A percentile compares a stretch with the other conserved stretches of the same genome.
Conservation (phyloP, 2,113 vertebrate genomes). For the Ancistrus triradiatus region DNA sequence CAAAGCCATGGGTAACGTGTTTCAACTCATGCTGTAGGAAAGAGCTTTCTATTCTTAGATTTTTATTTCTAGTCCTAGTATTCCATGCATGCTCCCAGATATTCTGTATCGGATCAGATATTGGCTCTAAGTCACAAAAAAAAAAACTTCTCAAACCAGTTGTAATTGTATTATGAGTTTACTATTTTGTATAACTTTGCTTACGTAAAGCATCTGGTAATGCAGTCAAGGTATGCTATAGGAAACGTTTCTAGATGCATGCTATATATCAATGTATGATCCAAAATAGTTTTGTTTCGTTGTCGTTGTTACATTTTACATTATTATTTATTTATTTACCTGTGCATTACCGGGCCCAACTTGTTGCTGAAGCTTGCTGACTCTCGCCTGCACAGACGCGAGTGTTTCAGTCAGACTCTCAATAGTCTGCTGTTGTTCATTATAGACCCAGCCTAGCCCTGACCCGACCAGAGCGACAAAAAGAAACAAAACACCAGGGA, state of each 20-base stretch:
- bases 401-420: constrained; percentile 42
- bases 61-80: too few species aligned
- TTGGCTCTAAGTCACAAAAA: too few species aligned
- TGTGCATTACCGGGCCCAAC: constrained; percentile 35
- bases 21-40: background rate
- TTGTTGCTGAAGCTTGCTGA: constrained; percentile 42
- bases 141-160: too few species aligned
- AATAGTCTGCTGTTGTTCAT: constrained; percentile 46
- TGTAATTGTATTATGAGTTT: too few species aligned
- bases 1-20: constrained; percentile 12
- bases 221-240: too few species aligned
- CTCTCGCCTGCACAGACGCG: constrained; percentile 38
- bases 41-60: background rate
- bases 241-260: background rate
- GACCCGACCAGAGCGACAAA: constrained; percentile 40
- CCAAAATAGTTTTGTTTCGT: too few species aligned
- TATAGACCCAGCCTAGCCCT: constrained; percentile 35
- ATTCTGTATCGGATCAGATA: too few species aligned
- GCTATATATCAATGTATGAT: too few species aligned
- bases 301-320: too few species aligned
- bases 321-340: constrained; percentile 11
- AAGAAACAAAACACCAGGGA: constrained; percentile 38
- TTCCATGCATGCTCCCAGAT: too few species aligned
- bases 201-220: too few species aligned
- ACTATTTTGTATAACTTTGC: too few species aligned